These are phyloP conservation scores for Podiceps cristatus DNA, from an alignment of 2,113 vertebrate species.

Conservation along the genomic window DNA sequence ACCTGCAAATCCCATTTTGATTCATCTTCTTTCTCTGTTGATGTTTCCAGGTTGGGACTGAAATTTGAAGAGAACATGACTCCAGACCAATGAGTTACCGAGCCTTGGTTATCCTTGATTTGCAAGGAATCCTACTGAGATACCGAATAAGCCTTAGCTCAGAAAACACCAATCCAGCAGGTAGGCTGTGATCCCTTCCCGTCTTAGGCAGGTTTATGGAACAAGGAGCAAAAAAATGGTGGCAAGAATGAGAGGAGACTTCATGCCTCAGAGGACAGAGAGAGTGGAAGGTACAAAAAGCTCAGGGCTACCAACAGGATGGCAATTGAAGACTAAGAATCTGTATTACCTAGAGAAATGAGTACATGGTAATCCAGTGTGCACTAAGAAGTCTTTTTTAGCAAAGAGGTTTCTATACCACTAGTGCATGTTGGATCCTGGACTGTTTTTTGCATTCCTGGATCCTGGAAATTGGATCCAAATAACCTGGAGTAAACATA, in stretches of 20 bases:
- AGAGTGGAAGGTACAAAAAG: background rate
- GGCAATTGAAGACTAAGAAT: background rate
- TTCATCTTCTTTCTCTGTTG: background rate
- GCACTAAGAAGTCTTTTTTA: background rate
- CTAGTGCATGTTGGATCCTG: background rate
- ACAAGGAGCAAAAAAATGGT: background rate
- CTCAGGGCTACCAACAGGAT: background rate
- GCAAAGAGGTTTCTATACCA: background rate
- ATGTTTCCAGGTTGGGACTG: background rate
- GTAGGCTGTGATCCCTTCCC: background rate
- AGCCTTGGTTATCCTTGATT: background rate
- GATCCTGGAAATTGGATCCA: background rate
- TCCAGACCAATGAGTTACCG: background rate
- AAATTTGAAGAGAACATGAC: background rate
- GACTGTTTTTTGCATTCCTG: background rate
- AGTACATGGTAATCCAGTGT: background rate
- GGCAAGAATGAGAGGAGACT: background rate
- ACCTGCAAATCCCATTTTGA: background rate
- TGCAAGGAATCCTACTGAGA: background rate
- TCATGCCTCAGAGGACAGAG: background rate
- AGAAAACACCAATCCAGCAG: background rate
- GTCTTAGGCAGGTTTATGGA: background rate
- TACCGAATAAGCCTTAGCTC: background rate
- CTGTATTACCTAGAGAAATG: background rate
- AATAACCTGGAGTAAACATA: background rate